Base-by-base conservation (phyloP, 2,797 vertebrate genomes). In the Taeniopygia guttata region DNA sequence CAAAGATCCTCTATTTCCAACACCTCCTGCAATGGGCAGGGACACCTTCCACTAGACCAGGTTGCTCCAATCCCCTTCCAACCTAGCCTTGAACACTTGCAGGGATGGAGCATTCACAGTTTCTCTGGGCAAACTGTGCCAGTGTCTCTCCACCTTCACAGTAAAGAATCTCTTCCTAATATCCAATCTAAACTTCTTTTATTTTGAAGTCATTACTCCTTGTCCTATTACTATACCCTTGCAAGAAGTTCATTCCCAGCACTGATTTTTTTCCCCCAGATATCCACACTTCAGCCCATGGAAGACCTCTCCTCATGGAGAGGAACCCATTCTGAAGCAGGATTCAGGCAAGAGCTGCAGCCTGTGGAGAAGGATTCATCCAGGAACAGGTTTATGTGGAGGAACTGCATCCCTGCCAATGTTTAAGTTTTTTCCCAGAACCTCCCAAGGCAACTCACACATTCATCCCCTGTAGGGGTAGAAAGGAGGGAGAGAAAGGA, bases 211-310 rank as follows among this genome's bases (percentile, higher is more conserved):
- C 26, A 60, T 21, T 29, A 43, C 5, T n/a, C 22, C 19, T 32
- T 36, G 30, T 54, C 36, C 16, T 67, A 18, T 48, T 26, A 48
- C 30, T 59, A 25, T 18, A 20, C 4, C 20, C n/a, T 38, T 34
- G n/a, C 14, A 83, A n/a, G 17, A 77, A 51, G 22, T 36, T 11
- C 27, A 40, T 36, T 40, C 18, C 23, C 52, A 73, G 46, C 17
- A 63, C 0, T 26, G 6, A 0, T 16, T 16, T 32, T 23, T 5
- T 18, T 1, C 4, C 16, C 10, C 5, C 16, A 70, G 7, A 55
- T 7, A 38, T 1, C 25, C 43, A 49, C 13, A 4, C 7, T 36
- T 20, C 42, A 52, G 54, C 20, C 30, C 26, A 30, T 2, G 34
- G 29, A 43, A 38, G 21, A 73, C 16, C 32, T 64, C 20, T 87